Base-by-base conservation (phyloP, 2,888 invertebrate species). In the Onthophagus sagittarius region DNA sequence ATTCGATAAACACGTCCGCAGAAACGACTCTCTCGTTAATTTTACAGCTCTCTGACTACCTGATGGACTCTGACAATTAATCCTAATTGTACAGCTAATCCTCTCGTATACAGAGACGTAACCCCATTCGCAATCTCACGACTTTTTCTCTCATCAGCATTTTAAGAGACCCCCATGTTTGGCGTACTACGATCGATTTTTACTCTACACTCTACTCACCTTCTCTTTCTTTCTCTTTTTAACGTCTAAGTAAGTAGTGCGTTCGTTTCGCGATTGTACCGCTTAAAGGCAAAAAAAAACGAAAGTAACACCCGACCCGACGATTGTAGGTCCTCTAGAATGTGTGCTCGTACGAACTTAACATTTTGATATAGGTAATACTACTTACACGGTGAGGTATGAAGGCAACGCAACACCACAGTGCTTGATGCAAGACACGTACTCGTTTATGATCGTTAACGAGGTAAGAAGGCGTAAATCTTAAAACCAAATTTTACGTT, bases 31-130 rank as follows among this genome's bases (percentile, higher is more conserved):
- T 31, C n/a, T 32, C 31, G 67, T 31, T 67, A 67, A 67, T 67
- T 67, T 67, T 67, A 67, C 67, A 67, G 67, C 67, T 31, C 67
- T 67, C 32, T 67, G 31, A 31, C 67, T n/a, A 67, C 67, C 32
- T 67, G 67, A 67, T 67, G 31, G 67, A 67, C 67, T n/a, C 32
- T 67, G 11, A 23, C 67, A 67, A 67, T 67, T 67, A 67, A 67
- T 67, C 32, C 31, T 67, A 67, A 67, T 67, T 67, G 67, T 67
- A 67, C 67, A n/a, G 67, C 67, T 67, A 67, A 67, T 67, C 13
- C 67, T 15, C 39, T 53, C 39, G 39, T 53, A 53, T 53, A 53
- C 39, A 53, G 39, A 53, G 39, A 53, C 5, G 39, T 53, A 53
- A 53, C 39, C 39, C 39, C 39, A 53, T 53, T 53, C 39, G 39